These are phyloP conservation scores for Ruditapes philippinarum DNA, from an alignment of 1,140 invertebrate genomes.

Conservation along the genomic window DNA sequence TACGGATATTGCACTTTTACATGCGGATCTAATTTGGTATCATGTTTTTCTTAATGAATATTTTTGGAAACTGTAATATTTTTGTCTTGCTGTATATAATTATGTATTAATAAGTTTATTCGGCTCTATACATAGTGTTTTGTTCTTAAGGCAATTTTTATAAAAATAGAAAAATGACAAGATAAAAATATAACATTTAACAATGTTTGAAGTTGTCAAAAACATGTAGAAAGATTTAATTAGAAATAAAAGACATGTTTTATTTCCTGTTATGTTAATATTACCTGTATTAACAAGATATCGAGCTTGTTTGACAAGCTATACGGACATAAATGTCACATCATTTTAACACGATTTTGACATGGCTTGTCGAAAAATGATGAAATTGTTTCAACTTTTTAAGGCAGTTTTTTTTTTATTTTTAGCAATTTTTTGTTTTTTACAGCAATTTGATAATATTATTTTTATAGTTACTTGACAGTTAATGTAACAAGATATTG, in stretches of 20 bases:
- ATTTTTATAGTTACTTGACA: too few relatives aligned
- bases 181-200: too few relatives aligned
- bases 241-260: not conserved
- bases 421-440: not conserved
- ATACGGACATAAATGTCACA: constrained; percentile 5
- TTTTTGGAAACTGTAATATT: not conserved
- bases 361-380: not conserved
- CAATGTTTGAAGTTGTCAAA: too few relatives aligned
- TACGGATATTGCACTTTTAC: too few relatives aligned
- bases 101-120: too few relatives aligned
- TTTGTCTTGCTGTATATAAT: not conserved
- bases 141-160: too few relatives aligned
- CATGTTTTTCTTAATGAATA: not conserved
- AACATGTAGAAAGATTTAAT: not conserved
- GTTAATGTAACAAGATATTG: too few relatives aligned
- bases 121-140: too few relatives aligned
- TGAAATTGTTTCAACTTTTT: constrained; percentile 22
- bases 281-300: constrained; percentile 8
- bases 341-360: constrained; percentile 43
- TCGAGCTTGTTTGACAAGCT: not conserved
- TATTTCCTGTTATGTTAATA: constrained; percentile 22
- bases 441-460: too few relatives aligned
- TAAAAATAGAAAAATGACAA: too few relatives aligned
- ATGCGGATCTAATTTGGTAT: too few relatives aligned
- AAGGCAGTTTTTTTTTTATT: not conserved